phyloP scores from a whole-genome alignment of 2,888 invertebrate species.

The Galeopsomyia nigrocyanea region DNA sequence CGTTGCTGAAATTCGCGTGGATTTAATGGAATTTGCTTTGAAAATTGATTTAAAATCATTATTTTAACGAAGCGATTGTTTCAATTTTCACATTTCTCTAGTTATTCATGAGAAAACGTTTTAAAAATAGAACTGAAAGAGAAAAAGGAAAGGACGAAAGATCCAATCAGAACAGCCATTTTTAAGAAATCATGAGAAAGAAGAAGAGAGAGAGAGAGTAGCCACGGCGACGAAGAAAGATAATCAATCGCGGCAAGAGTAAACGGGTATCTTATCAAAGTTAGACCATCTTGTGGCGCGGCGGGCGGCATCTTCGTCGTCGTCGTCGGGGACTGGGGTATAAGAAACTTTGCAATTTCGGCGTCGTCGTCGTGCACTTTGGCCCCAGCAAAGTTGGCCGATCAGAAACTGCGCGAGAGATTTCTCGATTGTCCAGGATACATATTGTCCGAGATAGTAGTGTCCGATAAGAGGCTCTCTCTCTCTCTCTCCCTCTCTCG shows the following conservation, averaged over 20 bases:
- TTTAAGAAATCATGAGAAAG: neutral
- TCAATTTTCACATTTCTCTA: no score
- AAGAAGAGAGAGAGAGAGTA: neutral
- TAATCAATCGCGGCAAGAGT: constrained; percentile 65
- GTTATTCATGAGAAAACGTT: no score
- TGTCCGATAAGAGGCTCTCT: constrained; percentile 24
- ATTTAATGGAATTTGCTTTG: no score
- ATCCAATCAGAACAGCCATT: no score
- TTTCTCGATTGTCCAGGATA: constrained; percentile 38
- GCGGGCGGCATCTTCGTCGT: constrained; percentile 48
- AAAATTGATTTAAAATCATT: no score
- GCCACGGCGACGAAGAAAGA: constrained; percentile 53
- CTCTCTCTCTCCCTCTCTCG: neutral
- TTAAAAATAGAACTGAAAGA: no score
- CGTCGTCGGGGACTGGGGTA: constrained; percentile 59
- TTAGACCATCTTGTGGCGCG: constrained; percentile 59
- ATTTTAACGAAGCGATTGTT: no score
- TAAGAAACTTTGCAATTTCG: constrained; percentile 20
- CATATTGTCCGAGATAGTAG: constrained; percentile 42
- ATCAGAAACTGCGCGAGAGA: constrained; percentile 29
- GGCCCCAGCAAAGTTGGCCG: constrained; percentile 31
- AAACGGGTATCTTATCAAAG: constrained; percentile 66
- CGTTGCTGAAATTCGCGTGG: no score
- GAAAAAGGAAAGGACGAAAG: no score
- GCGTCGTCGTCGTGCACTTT: constrained; percentile 23